These are phyloP conservation scores for Periplaneta americana DNA, from an alignment of 1,140 invertebrate genomes.

Conservation along the genomic window DNA sequence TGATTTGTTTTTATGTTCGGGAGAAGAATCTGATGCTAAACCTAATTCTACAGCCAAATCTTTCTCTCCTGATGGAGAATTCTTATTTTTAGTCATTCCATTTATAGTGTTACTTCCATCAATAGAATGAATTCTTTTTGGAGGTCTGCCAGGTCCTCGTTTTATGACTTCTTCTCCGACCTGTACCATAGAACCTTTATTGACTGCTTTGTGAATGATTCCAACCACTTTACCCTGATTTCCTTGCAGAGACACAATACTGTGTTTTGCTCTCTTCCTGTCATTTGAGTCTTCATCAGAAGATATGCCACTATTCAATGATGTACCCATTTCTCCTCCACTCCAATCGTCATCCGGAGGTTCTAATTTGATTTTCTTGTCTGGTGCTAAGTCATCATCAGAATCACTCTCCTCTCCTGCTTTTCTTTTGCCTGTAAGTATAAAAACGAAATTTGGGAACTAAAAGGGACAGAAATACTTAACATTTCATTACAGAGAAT, in stretches of 20 bases:
- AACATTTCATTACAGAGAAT: not conserved
- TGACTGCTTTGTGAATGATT: not conserved
- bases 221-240: not conserved
- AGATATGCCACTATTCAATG: not conserved
- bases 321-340: slow-evolving; percentile 17
- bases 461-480: not conserved
- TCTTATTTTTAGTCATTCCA: slow-evolving; percentile 3
- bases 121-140: not conserved
- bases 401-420: slow-evolving; percentile 42
- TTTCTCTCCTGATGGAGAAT: not conserved
- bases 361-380: slow-evolving; percentile 45
- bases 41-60: slow-evolving; percentile 11
- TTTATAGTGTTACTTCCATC: not conserved
- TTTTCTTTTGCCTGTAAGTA: slow-evolving; percentile 33
- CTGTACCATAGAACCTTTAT: not conserved
- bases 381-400: slow-evolving; percentile 35
- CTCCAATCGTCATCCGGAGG: slow-evolving; percentile 39
- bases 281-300: not conserved
- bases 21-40: slow-evolving; percentile 13
- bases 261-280: not conserved
- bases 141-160: not conserved
- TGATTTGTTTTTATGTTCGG: not conserved
- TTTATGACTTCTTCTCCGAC: not conserved
- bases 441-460: slow-evolving; percentile 13
- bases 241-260: not conserved